phyloP scores from a whole-genome alignment of 2,797 vertebrate species.

The Acrocephalus scirpaceus region DNA sequence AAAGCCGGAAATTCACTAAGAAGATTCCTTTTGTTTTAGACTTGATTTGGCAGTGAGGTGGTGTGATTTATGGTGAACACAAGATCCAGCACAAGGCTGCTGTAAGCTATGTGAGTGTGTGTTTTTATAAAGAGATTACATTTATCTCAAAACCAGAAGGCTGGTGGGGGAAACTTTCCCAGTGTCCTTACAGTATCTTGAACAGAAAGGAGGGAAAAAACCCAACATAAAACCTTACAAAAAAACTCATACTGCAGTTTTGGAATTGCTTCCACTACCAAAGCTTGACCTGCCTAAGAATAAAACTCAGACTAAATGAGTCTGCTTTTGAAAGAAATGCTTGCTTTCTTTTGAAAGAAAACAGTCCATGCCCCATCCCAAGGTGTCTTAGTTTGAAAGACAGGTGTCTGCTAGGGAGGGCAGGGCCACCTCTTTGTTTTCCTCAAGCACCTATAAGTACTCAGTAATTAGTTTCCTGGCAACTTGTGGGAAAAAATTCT shows the following conservation, averaged over 20 bases:
- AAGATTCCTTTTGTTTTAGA: neutral
- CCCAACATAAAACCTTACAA: neutral
- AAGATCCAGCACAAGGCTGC: neutral
- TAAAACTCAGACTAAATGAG: neutral
- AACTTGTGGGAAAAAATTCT: too few species aligned
- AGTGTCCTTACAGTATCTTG: neutral
- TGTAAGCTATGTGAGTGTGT: neutral
- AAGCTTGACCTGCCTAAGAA: neutral
- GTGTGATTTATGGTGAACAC: neutral
- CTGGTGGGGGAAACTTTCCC: neutral
- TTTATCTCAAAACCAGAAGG: constrained; percentile 24
- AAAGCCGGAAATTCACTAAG: neutral
- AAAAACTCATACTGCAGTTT: neutral
- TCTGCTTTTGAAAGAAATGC: neutral
- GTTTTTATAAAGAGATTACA: constrained; percentile 24
- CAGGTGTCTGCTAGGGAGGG: too few species aligned
- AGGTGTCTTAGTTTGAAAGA: too few species aligned
- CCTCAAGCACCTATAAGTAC: too few species aligned
- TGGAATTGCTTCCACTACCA: neutral
- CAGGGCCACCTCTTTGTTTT: too few species aligned
- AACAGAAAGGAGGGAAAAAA: neutral
- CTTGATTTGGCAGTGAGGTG: neutral
- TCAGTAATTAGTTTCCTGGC: too few species aligned
- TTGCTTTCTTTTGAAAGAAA: neutral
- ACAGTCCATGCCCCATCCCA: neutral